Base-by-base conservation (phyloP, 1,140 invertebrate genomes). In the Atta texana region DNA sequence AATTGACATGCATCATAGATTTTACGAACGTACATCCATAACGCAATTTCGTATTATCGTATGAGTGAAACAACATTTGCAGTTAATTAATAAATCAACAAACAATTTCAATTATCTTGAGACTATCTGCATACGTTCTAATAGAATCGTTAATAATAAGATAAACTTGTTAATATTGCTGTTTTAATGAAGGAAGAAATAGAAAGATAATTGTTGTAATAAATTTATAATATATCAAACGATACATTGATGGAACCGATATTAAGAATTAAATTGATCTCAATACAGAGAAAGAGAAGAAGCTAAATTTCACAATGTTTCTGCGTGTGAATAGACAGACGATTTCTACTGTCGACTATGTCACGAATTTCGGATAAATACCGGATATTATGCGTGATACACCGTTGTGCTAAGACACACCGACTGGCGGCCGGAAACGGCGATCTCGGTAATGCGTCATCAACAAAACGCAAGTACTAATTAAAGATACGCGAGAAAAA, bases 401-500 rank as follows among this genome's bases (percentile, higher is more conserved):
- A 12, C 64, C 63, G 16, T 55, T 74, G 72, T 31, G 64, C 44
- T 39, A 31, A 71, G 39, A 72, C 31, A 28, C 10, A 64, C 39
- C 21, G 34, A 14, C 69, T 44, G 34, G 21, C 44, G 53, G 66
- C 81, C 76, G 74, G 85, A 76, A 80, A 77, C 69, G 28, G 31
- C 63, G 77, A 89, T 82, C 55, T 24, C 24, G 12, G 6, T 21
- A 55, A 81, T 72, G 44, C 31, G 55, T 64, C 81, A 90, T 84
- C 85, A 68, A 44, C 71, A 66, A 78, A 89, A 82, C 68, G 71
- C 44, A 68, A 89, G 89, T 89, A 44, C 39, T 44, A 90, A 88
- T 91, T 90, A 91, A 89, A 81, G 81, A 87, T 77, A 69, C 80
- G 66, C 68, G 55, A 74, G 75, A 72, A 89, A 80, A 68, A 87